Conservation (phyloP, 2,797 vertebrate genomes). For the Telmatherina bonti region DNA sequence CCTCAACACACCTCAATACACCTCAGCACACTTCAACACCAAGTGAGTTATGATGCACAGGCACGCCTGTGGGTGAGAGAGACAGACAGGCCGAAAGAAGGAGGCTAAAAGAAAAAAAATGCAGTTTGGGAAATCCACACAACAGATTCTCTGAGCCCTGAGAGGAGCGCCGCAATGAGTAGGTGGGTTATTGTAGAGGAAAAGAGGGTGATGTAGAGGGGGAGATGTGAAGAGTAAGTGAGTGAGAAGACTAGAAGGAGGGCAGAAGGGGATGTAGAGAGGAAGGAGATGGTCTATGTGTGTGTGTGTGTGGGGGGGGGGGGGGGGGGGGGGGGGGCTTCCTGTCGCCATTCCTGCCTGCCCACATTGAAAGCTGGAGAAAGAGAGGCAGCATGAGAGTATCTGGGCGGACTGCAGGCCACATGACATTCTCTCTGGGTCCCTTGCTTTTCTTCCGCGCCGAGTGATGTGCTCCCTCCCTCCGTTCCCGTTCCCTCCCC, state of each 20-base stretch:
- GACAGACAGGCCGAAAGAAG: constrained; percentile 26
- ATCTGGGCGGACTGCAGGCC: constrained; percentile 84
- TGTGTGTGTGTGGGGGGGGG: too few species aligned
- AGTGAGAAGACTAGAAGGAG: constrained; percentile 67
- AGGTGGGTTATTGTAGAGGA: constrained; percentile 48
- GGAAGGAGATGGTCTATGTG: constrained; percentile 25
- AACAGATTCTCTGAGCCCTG: constrained; percentile 39
- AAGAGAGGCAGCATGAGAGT: constrained; percentile 68
- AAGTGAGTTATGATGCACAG: constrained; percentile 68
- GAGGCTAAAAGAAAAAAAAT: background rate
- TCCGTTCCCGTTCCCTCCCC: constrained; percentile 70
- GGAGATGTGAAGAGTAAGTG: constrained; percentile 31
- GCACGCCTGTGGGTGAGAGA: constrained; percentile 63
- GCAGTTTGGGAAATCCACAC: constrained; percentile 45
- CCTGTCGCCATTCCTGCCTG: constrained; percentile 85
- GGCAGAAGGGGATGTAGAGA: constrained; percentile 61
- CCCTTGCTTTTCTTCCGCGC: constrained; percentile 70
- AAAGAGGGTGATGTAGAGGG: constrained; percentile 32
- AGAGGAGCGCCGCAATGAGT: constrained; percentile 18
- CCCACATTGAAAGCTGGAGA: constrained; percentile 84
- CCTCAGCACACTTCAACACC: constrained; percentile 69
- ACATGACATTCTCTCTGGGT: constrained; percentile 85
- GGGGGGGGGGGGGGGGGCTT: constrained; percentile 61
- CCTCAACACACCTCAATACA: constrained; percentile 70
- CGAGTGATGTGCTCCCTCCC: constrained; percentile 80